Evolutionary conservation across 1,140 invertebrate species (phyloP).

Genomic region (Yoshiicerus persimilis): DNA sequence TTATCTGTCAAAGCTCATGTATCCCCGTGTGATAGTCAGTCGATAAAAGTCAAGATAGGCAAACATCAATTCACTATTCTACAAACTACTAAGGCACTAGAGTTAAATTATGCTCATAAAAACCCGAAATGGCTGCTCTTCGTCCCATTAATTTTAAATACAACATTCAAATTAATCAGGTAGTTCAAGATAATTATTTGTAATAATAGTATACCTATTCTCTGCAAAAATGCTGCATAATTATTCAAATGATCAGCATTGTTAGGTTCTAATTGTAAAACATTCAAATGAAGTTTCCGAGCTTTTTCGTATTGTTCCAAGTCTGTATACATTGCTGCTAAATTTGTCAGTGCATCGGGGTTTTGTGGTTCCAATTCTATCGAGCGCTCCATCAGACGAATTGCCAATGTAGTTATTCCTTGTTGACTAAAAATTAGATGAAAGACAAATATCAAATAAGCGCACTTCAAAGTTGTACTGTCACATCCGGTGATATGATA

Average conservation of each 20-base stretch:
- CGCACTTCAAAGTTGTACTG: neutral
- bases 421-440: slow-evolving; percentile 50
- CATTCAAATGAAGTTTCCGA: slow-evolving; percentile 50
- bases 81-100: too few relatives aligned
- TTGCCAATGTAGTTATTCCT: slow-evolving; percentile 50
- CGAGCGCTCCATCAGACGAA: slow-evolving; percentile 51
- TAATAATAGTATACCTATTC: slow-evolving; percentile 56
- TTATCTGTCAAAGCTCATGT: too few relatives aligned
- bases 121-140: too few relatives aligned
- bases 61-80: too few relatives aligned
- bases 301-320: slow-evolving; percentile 49
- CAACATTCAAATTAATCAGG: too few relatives aligned
- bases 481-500: neutral
- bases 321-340: slow-evolving; percentile 51
- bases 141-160: too few relatives aligned
- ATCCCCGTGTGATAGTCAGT: too few relatives aligned
- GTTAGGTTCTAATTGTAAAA: slow-evolving; percentile 49
- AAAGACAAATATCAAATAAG: neutral
- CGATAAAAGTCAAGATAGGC: too few relatives aligned
- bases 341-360: slow-evolving; percentile 52
- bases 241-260: slow-evolving; percentile 55
- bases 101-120: too few relatives aligned
- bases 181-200: too few relatives aligned
- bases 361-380: slow-evolving; percentile 52
- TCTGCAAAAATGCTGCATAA: slow-evolving; percentile 55